Conservation (phyloP, 2,797 vertebrate genomes). For the Oreochromis grahami region DNA sequence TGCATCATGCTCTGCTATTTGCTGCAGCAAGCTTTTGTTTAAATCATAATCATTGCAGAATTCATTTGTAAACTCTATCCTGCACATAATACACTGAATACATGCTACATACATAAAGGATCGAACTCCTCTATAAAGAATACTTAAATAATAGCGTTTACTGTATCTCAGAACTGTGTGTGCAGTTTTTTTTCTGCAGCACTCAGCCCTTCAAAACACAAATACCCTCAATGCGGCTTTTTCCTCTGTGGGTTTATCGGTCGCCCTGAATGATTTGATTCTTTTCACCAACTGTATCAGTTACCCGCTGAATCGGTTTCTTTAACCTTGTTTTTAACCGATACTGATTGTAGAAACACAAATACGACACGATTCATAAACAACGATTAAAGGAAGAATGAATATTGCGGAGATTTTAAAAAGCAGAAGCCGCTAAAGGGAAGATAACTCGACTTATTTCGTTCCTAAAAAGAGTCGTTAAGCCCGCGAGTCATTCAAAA, state of each 20-base stretch:
- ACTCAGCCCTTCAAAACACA: neutral
- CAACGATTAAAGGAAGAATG: neutral
- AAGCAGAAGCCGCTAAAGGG: accelerated
- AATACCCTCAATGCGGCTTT: accelerated
- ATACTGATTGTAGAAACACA: neutral
- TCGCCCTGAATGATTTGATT: neutral
- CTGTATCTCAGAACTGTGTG: neutral
- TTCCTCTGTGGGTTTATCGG: neutral
- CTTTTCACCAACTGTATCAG: neutral
- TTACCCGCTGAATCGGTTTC: neutral
- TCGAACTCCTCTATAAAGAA: neutral
- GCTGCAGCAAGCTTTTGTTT: neutral
- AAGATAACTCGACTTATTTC: neutral
- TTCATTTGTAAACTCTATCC: neutral
- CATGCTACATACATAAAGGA: neutral
- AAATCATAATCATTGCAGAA: neutral
- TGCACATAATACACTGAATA: neutral
- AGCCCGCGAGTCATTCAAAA: neutral
- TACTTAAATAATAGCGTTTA: neutral
- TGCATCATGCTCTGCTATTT: neutral
- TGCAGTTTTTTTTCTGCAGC: neutral
- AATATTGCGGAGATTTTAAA: neutral
- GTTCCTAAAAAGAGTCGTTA: neutral
- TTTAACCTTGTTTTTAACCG: no score
- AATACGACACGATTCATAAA: neutral